Conservation (phyloP, 2,888 invertebrate genomes). For the Encarsia formosa region DNA sequence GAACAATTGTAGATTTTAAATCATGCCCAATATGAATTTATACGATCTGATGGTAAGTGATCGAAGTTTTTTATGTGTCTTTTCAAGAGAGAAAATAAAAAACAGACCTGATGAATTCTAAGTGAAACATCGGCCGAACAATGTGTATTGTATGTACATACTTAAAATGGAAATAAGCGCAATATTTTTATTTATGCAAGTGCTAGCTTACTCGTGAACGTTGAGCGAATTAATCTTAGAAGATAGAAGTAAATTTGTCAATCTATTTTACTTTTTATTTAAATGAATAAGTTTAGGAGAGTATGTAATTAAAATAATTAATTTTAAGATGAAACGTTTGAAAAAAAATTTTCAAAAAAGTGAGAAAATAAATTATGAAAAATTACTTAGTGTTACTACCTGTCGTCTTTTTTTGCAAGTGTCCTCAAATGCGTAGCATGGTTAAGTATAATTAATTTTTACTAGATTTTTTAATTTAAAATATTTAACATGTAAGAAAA, state of each 20-base stretch:
- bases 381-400: no score
- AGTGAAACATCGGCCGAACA: conserved; percentile 38
- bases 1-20: conserved; percentile 31
- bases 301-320: not conserved
- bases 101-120: conserved; percentile 6
- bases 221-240: conserved; percentile 11
- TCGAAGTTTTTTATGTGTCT: conserved; percentile 33
- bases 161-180: conserved; percentile 37
- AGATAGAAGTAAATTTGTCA: conserved; percentile 12
- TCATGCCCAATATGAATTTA: conserved; percentile 17
- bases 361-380: no score
- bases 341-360: no score
- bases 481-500: no score
- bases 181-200: conserved; percentile 29
- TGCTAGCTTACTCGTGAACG: conserved; percentile 24
- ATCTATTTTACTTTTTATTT: conserved; percentile 4
- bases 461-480: no score
- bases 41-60: conserved; percentile 39
- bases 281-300: not conserved
- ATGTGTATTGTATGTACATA: conserved; percentile 51
- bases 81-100: conserved; percentile 17
- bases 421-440: no score
- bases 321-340: no score
- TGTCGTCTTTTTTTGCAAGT: no score
- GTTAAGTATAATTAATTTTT: no score